Base-by-base conservation (phyloP, 2,888 invertebrate species). In the Cinara cedri region DNA sequence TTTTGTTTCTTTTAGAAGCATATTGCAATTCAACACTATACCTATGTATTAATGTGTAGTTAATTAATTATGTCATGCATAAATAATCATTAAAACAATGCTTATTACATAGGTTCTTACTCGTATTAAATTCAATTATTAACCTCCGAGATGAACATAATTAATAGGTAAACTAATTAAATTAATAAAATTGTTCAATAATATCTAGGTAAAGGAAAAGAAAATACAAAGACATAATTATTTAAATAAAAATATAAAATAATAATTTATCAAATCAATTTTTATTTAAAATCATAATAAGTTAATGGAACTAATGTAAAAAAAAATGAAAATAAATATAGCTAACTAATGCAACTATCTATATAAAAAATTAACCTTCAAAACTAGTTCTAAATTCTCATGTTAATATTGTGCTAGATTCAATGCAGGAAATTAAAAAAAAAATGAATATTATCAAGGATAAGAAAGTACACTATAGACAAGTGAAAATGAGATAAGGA, bases 281-380 rank as follows among this genome's bases (percentile, higher is more conserved):
- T 68, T n/a, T 51, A 26, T 51, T 13, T 51, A n/a, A 8, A 19
- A 51, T 70, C 34, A 14, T 19, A n/a, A 70, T 6, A 70, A 34
- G 14, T 70, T n/a, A n/a, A 62, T 42, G 2, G 34, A 65, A 19
- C 9, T 19, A 42, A 63, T 34, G 6, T n/a, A 60, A 2, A 3
- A n/a, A 62, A n/a, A 11, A 65, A 21, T 3, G 9, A n/a, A 68
- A 26, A 51, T 24, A 8, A 1, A n/a, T 55, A 57, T 1, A 9
- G 13, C 11, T 60, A 62, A 16, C 8, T 34, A 74, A 0, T 16
- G 34, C 49, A 11, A 72, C 26, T 49, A 14, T 2, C 13, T n/a
- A 60, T 14, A 9, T 60, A 11, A 8, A 49, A 74, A 26, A n/a
- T 19, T 9, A 24, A 76, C 63, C 66, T 76, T 66, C 55, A 76